phyloP scores from a whole-genome alignment of 1,140 invertebrate genomes.

The Leptopilina clavipes region DNA sequence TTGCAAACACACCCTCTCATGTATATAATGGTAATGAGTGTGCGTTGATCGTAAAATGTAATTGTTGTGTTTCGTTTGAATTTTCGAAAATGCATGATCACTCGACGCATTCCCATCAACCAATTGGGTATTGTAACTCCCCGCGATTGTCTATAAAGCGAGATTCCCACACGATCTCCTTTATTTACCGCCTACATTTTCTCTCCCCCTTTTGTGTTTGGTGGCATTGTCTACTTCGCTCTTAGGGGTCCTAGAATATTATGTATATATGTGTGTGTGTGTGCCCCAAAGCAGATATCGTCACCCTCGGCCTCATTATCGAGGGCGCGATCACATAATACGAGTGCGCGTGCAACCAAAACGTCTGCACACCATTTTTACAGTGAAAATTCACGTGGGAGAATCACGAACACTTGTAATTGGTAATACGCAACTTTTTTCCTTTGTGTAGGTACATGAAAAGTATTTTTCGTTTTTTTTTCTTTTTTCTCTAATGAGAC shows the following conservation, averaged over 20 bases:
- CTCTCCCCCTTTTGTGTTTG: background rate
- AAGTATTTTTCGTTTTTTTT: background rate
- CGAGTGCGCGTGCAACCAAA: conserved; percentile 54
- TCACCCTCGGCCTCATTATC: conserved; percentile 60
- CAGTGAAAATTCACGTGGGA: conserved; percentile 49
- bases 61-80: conserved; percentile 5
- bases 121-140: background rate
- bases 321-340: conserved; percentile 56
- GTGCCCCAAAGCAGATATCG: conserved; percentile 47
- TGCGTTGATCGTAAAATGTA: conserved; percentile 2
- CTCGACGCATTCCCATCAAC: conserved; percentile 19
- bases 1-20: conserved; percentile 41
- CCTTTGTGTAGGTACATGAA: background rate
- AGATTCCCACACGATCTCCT: conserved; percentile 54
- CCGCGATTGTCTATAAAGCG: conserved; percentile 7
- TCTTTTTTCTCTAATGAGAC: too few relatives aligned
- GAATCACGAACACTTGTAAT: conserved; percentile 52
- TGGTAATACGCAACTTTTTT: background rate
- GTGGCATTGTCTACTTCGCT: conserved; percentile 31
- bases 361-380: conserved; percentile 24
- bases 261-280: background rate
- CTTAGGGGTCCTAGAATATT: conserved; percentile 46
- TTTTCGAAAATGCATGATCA: conserved; percentile 6
- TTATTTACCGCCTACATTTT: conserved; percentile 21
- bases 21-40: background rate